These are phyloP conservation scores for Phortica okadai DNA, from an alignment of 2,888 invertebrate genomes.

Conservation along the genomic window DNA sequence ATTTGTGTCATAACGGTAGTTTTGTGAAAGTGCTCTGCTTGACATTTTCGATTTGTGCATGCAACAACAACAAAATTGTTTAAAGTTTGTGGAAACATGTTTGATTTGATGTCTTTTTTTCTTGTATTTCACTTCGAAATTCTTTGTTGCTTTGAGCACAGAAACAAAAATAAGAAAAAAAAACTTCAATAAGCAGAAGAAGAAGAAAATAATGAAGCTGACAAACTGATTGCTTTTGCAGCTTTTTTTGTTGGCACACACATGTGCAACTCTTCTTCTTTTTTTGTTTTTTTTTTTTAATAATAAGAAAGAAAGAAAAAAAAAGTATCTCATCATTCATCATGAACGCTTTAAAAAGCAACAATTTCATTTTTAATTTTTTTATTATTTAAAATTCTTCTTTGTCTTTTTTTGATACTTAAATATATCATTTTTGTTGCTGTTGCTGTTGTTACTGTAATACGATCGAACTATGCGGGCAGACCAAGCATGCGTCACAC, in stretches of 20 bases:
- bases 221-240: neutral
- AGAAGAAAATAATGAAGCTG: neutral
- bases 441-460: conserved; percentile 10
- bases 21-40: too few relatives aligned
- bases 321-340: conserved; percentile 12
- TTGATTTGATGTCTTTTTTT: too few relatives aligned
- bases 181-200: neutral
- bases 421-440: neutral
- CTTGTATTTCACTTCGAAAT: too few relatives aligned
- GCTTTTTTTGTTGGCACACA: neutral
- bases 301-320: neutral
- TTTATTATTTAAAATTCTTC: conserved; percentile 21
- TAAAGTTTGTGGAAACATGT: too few relatives aligned
- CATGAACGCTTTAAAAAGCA: conserved; percentile 1
- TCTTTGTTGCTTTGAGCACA: neutral
- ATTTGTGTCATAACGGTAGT: too few relatives aligned
- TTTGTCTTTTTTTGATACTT: conserved; percentile 4
- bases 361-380: conserved; percentile 36
- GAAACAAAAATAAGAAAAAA: neutral
- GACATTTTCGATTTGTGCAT: too few relatives aligned
- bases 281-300: neutral
- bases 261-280: neutral
- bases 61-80: too few relatives aligned
- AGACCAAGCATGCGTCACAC: neutral
- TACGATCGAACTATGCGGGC: conserved; percentile 5